phyloP scores from a whole-genome alignment of 2,113 vertebrate genomes.

The Laticauda colubrina region DNA sequence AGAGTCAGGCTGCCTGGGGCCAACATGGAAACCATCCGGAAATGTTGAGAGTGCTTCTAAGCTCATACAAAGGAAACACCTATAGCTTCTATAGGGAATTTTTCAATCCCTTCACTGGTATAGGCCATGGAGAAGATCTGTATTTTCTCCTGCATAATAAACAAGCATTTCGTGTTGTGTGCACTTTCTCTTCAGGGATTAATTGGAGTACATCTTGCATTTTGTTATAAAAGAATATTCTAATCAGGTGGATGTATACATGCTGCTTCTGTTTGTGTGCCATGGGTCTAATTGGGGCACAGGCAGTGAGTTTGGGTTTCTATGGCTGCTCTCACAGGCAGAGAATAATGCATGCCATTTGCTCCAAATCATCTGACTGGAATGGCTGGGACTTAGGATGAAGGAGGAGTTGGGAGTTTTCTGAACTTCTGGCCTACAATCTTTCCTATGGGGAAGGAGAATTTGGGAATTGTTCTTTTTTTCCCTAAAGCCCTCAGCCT shows the following conservation, averaged over 20 bases:
- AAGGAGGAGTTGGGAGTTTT: background rate
- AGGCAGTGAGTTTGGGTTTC: background rate
- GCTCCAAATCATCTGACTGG: background rate
- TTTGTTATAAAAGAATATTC: background rate
- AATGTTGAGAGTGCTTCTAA: background rate
- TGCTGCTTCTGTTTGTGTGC: background rate
- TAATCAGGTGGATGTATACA: background rate
- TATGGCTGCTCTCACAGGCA: background rate
- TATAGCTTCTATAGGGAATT: background rate
- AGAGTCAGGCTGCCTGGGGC: background rate
- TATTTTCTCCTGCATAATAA: background rate
- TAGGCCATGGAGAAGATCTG: background rate
- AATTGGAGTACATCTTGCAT: background rate
- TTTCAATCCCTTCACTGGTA: background rate
- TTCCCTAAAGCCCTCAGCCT: background rate
- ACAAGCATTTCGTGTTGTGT: background rate
- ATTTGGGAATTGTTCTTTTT: background rate
- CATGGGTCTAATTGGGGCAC: background rate
- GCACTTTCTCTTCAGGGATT: background rate
- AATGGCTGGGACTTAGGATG: background rate
- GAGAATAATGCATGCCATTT: background rate
- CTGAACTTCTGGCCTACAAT: background rate
- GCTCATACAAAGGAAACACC: background rate
- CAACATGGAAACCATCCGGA: background rate
- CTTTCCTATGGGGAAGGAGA: background rate